phyloP scores from a whole-genome alignment of 2,113 vertebrate genomes.

The Raja brachyura region DNA sequence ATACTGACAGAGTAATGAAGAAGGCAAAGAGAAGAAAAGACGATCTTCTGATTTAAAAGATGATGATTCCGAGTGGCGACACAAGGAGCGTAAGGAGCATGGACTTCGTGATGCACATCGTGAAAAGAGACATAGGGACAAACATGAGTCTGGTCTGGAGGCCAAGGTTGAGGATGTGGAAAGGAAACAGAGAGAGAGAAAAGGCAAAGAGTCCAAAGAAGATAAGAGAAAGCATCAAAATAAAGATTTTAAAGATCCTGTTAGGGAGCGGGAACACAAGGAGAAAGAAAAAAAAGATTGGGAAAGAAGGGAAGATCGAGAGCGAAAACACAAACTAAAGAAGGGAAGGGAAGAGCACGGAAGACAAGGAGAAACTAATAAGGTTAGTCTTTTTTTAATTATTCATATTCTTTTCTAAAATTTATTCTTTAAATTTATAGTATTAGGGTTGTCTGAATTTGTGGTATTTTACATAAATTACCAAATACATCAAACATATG shows the following conservation, averaged over 20 bases:
- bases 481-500: neutral
- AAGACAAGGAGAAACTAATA: constrained; percentile 40
- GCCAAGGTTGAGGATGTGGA: constrained; percentile 52
- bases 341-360: constrained; percentile 47
- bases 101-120: constrained; percentile 41
- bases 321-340: constrained; percentile 49
- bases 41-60: constrained; percentile 45
- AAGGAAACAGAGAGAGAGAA: constrained; percentile 48
- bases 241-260: constrained; percentile 39
- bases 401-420: neutral
- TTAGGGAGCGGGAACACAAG: constrained; percentile 22
- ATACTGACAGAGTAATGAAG: constrained; percentile 42
- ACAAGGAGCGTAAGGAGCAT: constrained; percentile 45
- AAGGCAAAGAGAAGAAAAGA: constrained; percentile 45
- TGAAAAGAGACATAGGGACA: constrained; percentile 41
- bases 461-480: neutral
- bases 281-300: constrained; percentile 41
- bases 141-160: neutral
- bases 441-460: neutral
- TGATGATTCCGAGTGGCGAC: constrained; percentile 45
- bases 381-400: constrained; percentile 52
- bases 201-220: constrained; percentile 46
- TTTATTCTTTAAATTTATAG: no score
- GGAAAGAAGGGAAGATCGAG: constrained; percentile 47
- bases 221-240: constrained; percentile 20